Evolutionary conservation across 1,140 invertebrate species (phyloP).

Genomic region (Micrasema minimum): DNA sequence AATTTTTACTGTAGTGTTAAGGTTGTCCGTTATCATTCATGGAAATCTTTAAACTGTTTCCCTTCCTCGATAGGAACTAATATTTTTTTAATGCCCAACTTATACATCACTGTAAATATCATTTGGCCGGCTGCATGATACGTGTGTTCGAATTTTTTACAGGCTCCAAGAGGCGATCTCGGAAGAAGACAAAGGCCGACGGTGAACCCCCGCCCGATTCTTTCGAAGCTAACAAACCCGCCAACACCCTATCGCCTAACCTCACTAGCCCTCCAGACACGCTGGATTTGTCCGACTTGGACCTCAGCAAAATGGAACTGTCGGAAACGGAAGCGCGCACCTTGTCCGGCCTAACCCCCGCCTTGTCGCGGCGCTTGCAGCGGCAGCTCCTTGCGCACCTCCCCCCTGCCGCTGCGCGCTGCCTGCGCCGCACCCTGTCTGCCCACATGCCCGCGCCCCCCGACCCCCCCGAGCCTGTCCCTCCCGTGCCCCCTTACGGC

Average conservation of each 20-base stretch:
- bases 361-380: slow-evolving; percentile 71
- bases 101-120: slow-evolving; percentile 53
- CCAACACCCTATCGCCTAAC: slow-evolving; percentile 45
- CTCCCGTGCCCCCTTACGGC: slow-evolving; percentile 37
- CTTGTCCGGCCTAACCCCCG: slow-evolving; percentile 73
- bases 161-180: slow-evolving; percentile 56
- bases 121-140: slow-evolving; percentile 66
- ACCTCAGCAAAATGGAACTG: slow-evolving; percentile 72
- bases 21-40: no score
- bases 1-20: background rate
- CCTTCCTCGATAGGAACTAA: slow-evolving; percentile 1
- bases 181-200: slow-evolving; percentile 40
- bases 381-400: slow-evolving; percentile 72
- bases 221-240: slow-evolving; percentile 55
- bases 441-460: slow-evolving; percentile 57
- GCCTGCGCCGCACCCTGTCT: slow-evolving; percentile 71
- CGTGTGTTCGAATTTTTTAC: slow-evolving; percentile 65
- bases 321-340: slow-evolving; percentile 74
- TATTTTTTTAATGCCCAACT: slow-evolving; percentile 45
- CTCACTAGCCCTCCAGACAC: slow-evolving; percentile 60
- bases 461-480: slow-evolving; percentile 23
- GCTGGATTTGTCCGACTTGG: slow-evolving; percentile 72
- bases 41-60: no score
- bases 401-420: slow-evolving; percentile 70
- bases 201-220: slow-evolving; percentile 53